Base-by-base conservation (phyloP, 2,888 invertebrate genomes). In the Volucella inflata region DNA sequence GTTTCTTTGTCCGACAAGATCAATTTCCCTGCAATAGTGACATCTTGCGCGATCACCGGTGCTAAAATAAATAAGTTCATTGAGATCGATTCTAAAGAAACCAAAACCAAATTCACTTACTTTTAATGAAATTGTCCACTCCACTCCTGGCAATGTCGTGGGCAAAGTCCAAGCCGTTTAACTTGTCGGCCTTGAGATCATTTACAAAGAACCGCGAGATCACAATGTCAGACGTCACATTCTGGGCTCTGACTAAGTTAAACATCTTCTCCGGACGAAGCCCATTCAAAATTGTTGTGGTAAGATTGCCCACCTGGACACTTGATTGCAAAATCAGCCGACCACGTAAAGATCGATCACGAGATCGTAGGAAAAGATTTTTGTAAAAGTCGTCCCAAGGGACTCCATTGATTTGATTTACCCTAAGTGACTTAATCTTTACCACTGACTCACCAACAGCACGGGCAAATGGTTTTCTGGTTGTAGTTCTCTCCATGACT, bases 91-190 rank as follows among this genome's bases (percentile, higher is more conserved):
- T 51, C 14, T 2, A 30, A 30, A 30, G 4, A 6, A 6, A 6
- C 0, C 6, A 70, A 57, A 17, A 11, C n/a, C 11, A 14, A 10
- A 38, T 36, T 9, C 1, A 71, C 81, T 85, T 14, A 14, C 16
- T 88, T 88, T 88, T 79, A 2, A 91, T 89, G 21, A 88, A 59
- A 12, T 88, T 88, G 9, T 89, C 83, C n/a, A 59, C 48, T 2
- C 89, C 90, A 30, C 89, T 89, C 17, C 89, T 89, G 0, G 90
- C 90, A n/a, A 91, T 87, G 38, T 91, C 91, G 2, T 89, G 75
- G 38, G 87, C 89, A 87, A 91, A 90, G 76, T 90, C 87, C 4
- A 91, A 78, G 0, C 89, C 90, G 84, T 91, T 91, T 0, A 91
- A 81, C 0, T 62, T 76, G 8, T 87, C 84, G 1, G 89, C 90